phyloP scores from a whole-genome alignment of 2,888 invertebrate species.

The Agapostemon virescens region DNA sequence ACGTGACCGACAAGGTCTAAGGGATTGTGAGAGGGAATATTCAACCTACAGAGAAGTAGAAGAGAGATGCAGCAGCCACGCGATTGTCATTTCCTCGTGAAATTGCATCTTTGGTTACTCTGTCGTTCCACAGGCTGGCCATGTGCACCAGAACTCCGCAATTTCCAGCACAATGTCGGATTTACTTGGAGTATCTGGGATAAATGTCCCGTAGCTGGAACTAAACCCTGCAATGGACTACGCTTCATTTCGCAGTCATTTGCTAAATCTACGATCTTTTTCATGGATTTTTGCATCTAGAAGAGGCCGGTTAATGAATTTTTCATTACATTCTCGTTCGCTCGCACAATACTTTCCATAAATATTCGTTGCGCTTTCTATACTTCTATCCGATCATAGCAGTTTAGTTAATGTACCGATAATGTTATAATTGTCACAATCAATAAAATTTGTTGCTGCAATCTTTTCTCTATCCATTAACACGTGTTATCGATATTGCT shows the following conservation, averaged over 20 bases:
- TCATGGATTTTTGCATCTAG: not conserved
- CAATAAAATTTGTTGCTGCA: not conserved
- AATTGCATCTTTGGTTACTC: conserved; percentile 61
- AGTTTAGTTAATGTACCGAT: not conserved
- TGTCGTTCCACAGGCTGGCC: conserved; percentile 23
- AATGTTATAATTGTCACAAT: not conserved
- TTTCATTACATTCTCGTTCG: not conserved
- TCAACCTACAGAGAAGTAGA: not conserved
- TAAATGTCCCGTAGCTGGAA: conserved; percentile 46
- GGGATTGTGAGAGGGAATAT: not conserved
- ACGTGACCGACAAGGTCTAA: conserved; percentile 17
- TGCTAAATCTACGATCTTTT: conserved; percentile 42
- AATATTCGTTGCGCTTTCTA: not conserved
- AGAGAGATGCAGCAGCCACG: conserved; percentile 15
- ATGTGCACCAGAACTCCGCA: conserved; percentile 20
- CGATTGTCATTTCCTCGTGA: conserved; percentile 61
- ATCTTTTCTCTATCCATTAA: not conserved
- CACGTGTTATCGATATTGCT: too few species aligned
- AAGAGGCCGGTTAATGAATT: conserved; percentile 37
- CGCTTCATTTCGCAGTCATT: conserved; percentile 47
- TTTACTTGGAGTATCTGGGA: conserved; percentile 47
- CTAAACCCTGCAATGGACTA: conserved; percentile 44
- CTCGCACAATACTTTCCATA: not conserved
- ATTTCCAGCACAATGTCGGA: conserved; percentile 51
- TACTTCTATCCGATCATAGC: not conserved